phyloP scores from a whole-genome alignment of 2,113 vertebrate species.

The Chamaetylas fuelleborni region DNA sequence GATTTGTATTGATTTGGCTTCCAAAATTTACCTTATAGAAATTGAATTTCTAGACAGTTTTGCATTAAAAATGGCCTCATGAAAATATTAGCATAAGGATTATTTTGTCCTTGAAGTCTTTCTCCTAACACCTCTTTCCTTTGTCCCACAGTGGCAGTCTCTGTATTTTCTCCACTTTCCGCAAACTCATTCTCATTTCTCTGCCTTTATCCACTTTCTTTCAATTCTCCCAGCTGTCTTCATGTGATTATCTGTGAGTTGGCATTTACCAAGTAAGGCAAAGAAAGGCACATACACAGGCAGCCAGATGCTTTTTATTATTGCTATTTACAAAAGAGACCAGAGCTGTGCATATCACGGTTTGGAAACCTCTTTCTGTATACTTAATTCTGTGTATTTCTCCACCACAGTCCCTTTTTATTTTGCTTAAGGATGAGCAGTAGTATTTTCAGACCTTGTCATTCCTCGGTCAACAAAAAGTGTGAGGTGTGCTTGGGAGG shows the following conservation, averaged over 20 bases:
- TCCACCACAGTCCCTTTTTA: background rate
- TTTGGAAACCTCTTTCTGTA: background rate
- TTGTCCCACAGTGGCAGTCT: background rate
- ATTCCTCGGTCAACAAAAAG: background rate
- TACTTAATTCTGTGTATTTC: background rate
- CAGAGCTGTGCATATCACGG: background rate
- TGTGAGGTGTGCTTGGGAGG: background rate
- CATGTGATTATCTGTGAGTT: background rate
- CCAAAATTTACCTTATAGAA: background rate
- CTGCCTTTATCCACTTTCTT: background rate
- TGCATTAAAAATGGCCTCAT: background rate
- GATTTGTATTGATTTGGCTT: background rate
- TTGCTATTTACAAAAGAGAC: conserved; percentile 33
- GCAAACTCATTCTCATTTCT: background rate
- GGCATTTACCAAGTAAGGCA: conserved; percentile 27
- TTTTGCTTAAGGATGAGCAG: background rate
- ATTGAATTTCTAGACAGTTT: conserved; percentile 9
- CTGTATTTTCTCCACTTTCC: background rate
- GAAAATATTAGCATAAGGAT: background rate
- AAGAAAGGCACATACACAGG: background rate
- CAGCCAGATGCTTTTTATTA: conserved; percentile 51
- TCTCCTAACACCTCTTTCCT: background rate
- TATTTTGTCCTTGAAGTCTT: background rate
- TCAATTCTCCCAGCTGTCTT: conserved; percentile 7
- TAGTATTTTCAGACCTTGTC: background rate